Base-by-base conservation (phyloP, 2,888 invertebrate genomes). In the Crossocerus cetratus region DNA sequence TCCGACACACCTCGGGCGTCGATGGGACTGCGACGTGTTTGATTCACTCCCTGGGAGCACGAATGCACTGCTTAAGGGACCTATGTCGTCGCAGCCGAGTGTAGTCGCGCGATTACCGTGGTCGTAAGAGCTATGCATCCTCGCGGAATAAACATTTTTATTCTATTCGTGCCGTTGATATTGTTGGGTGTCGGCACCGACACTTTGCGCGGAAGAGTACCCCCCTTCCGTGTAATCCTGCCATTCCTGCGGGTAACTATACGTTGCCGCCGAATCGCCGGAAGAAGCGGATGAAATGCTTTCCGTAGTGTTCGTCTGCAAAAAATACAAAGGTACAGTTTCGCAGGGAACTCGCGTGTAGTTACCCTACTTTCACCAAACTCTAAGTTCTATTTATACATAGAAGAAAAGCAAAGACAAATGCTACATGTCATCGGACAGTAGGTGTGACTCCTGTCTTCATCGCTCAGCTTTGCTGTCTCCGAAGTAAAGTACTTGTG, bases 241-340 rank as follows among this genome's bases (percentile, higher is more conserved):
- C 83, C 86, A 86, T 54, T 76, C 81, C 73, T 75, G 69, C 54
- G 81, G 76, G 65, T 84, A 83, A 79, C 61, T 84, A 74, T 83
- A 85, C 66, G 78, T 71, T 60, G 81, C 69, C 55, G 72, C 78
- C 65, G 82, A 80, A 70, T 80, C 77, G 44, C 78, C 74, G 69
- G 83, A 81, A 71, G 77, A 80, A 67, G 83, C 72, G 65, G 84
- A 69, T 66, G 70, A 78, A 64, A 81, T 67, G 74, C 70, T 76
- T 66, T 81, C 82, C 59, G 78, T 79, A 64, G 81, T 82, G 69
- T 71, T 79, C 70, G 71, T 78, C 87, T 87, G 77, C 13, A 79
- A 80, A 80, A 77, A 55, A 43, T 44, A 71, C 44, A 43, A 11
- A 58, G 23, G 72, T 21, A 58, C 11, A 14, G 22, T 43, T 11